Evolutionary conservation across 2,888 invertebrate genomes (phyloP).

Genomic region (Philaethria dido): DNA sequence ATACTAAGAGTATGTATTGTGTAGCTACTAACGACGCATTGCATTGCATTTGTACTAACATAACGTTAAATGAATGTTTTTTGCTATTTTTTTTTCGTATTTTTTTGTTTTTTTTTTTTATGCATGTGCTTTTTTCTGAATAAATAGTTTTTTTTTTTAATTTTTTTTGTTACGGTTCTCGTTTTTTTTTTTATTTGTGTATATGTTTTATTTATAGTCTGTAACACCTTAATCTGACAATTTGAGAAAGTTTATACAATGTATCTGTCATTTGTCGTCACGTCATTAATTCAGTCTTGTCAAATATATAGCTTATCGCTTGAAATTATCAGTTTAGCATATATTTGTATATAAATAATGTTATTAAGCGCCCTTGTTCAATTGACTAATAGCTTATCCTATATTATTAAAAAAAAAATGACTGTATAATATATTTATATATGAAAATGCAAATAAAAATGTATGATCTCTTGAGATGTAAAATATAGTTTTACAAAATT

Average conservation of each 20-base stretch:
- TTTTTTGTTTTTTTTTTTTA: not conserved
- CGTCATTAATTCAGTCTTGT: not conserved
- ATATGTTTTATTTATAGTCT: not conserved
- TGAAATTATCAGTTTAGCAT: not conserved
- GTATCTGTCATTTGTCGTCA: not conserved
- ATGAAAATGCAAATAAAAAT: no score
- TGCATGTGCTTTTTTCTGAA: conserved; percentile 11
- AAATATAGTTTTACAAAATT: no score
- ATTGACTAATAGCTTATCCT: no score
- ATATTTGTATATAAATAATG: not conserved
- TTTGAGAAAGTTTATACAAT: not conserved
- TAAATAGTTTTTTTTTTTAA: not conserved
- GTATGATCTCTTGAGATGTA: no score
- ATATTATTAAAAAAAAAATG: no score
- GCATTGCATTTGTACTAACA: conserved; percentile 41
- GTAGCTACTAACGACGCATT: conserved; percentile 47
- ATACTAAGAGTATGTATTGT: conserved; percentile 77
- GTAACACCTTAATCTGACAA: conserved; percentile 2
- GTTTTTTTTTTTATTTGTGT: not conserved
- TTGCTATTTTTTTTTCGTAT: not conserved
- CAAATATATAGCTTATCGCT: not conserved
- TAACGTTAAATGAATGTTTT: conserved; percentile 15
- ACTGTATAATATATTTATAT: no score
- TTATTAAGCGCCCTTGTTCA: not conserved
- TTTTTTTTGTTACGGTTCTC: not conserved